Conservation (phyloP, 2,888 invertebrate genomes). For the Halictus ligatus region DNA sequence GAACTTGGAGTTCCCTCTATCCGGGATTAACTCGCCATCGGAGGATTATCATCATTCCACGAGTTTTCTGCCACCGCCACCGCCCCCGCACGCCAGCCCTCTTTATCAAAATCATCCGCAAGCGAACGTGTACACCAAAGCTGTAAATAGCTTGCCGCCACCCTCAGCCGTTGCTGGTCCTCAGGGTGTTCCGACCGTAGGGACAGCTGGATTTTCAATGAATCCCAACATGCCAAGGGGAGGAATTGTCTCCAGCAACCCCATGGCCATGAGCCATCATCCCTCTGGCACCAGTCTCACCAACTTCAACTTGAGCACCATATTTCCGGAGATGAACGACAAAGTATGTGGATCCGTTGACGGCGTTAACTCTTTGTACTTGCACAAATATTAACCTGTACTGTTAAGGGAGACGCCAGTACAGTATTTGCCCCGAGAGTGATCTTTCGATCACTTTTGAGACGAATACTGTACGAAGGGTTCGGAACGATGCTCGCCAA, state of each 20-base stretch:
- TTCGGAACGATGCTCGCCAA: neutral
- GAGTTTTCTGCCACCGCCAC: conserved; percentile 72
- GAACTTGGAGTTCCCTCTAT: conserved; percentile 80
- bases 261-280: conserved; percentile 80
- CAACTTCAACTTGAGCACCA: conserved; percentile 93
- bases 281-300: conserved; percentile 87
- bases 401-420: neutral
- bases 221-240: conserved; percentile 74
- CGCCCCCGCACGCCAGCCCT: conserved; percentile 75
- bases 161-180: conserved; percentile 62
- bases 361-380: neutral
- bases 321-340: conserved; percentile 93
- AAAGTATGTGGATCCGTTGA: conserved; percentile 74
- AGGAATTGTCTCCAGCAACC: conserved; percentile 73
- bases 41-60: conserved; percentile 81
- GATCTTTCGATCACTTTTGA: neutral
- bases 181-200: conserved; percentile 68
- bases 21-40: conserved; percentile 78
- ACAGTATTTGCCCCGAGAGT: neutral
- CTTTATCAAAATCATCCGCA: conserved; percentile 82
- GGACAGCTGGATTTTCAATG: conserved; percentile 68
- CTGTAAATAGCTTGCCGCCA: conserved; percentile 71
- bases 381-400: neutral
- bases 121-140: conserved; percentile 76
- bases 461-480: neutral